A percentile compares a stretch with the other conserved stretches of the same genome.
Conservation (phyloP, 2,888 invertebrate species). For the Melangyna quadrimaculata region DNA sequence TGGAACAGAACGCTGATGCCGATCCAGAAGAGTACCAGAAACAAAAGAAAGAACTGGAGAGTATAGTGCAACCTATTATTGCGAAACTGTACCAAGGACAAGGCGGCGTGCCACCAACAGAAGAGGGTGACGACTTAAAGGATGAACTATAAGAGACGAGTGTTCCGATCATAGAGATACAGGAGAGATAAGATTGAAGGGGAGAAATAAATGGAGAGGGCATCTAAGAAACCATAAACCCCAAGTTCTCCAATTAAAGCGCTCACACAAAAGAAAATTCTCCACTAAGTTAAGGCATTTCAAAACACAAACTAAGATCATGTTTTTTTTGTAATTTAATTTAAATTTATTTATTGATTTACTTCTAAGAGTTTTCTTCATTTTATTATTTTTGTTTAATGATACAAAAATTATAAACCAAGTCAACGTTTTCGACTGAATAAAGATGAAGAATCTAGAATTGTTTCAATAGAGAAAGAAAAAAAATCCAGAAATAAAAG, state of each 20-base stretch:
- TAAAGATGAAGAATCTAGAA: constrained; percentile 48
- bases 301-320: constrained; percentile 63
- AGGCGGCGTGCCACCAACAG: constrained; percentile 89
- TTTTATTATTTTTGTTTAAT: constrained; percentile 49
- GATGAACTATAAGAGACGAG: constrained; percentile 87
- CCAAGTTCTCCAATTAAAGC: constrained; percentile 44
- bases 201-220: constrained; percentile 49
- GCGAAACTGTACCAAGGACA: constrained; percentile 96
- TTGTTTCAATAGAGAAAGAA: constrained; percentile 56
- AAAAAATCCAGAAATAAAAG: constrained; percentile 51
- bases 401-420: constrained; percentile 4
- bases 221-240: constrained; percentile 28
- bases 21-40: constrained; percentile 95
- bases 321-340: constrained; percentile 59
- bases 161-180: constrained; percentile 40
- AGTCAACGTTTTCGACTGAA: constrained; percentile 40
- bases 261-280: constrained; percentile 55
- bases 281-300: constrained; percentile 69
- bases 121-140: constrained; percentile 87
- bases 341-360: constrained; percentile 70
- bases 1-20: constrained; percentile 96
- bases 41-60: constrained; percentile 97
- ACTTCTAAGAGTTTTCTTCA: constrained; percentile 61
- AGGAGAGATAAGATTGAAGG: constrained; percentile 69
- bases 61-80: constrained; percentile 97